Conservation (phyloP, 2,797 vertebrate species). For the Clarias fuscus region DNA sequence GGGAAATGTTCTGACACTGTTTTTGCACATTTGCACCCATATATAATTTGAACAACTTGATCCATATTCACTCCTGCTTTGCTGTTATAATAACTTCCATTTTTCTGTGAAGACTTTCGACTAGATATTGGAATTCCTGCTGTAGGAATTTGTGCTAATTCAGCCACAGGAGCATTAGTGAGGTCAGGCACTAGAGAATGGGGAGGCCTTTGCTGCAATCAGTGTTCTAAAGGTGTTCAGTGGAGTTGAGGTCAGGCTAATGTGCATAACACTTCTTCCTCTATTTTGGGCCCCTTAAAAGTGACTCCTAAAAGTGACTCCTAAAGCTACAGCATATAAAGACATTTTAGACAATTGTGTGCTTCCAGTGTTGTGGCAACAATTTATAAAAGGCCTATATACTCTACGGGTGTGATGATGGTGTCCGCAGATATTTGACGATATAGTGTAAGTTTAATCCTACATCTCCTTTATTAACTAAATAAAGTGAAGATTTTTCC, state of each 20-base stretch:
- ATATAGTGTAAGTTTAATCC: neutral
- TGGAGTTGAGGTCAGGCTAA: neutral
- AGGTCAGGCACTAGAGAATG: neutral
- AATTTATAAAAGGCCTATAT: neutral
- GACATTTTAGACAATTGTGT: neutral
- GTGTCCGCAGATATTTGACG: neutral
- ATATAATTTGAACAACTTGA: neutral
- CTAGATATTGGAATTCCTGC: neutral
- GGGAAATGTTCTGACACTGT: neutral
- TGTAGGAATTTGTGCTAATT: neutral
- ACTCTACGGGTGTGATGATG: neutral
- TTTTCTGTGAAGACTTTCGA: neutral
- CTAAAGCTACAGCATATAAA: neutral
- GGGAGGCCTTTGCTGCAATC: neutral
- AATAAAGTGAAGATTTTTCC: conserved; percentile 5
- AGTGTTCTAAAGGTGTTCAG: neutral
- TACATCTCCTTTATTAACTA: neutral
- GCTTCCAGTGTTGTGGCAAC: neutral
- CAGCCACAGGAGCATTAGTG: neutral
- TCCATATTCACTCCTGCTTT: neutral
- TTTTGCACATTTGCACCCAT: neutral
- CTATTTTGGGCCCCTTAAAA: neutral
- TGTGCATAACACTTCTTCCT: neutral
- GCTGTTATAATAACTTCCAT: neutral
- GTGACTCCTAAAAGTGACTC: neutral